phyloP scores from a whole-genome alignment of 2,113 vertebrate genomes.

The Pollachius pollachius region DNA sequence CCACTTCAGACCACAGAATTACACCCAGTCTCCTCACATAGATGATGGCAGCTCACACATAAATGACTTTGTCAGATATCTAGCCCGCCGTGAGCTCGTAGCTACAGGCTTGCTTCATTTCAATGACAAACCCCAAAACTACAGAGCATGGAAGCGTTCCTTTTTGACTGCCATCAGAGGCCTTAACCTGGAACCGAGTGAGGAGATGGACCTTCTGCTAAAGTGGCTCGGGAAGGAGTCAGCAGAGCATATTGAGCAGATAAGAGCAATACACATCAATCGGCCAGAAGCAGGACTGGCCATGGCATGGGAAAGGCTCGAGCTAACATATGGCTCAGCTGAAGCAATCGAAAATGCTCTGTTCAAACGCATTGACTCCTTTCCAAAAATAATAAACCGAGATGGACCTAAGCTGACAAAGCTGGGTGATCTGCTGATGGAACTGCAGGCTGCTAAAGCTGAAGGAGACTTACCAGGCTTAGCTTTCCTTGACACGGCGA shows the following conservation, averaged over 20 bases:
- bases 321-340: constrained; percentile 20
- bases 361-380: constrained; percentile 19
- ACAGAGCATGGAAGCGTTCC: constrained; percentile 5
- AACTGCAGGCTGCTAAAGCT: background rate
- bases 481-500: background rate
- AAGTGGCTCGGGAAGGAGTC: constrained; percentile 21
- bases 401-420: constrained; percentile 13
- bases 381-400: background rate
- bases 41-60: background rate
- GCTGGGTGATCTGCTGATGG: background rate
- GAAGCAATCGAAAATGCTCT: constrained; percentile 25
- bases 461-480: background rate
- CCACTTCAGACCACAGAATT: too few relatives aligned
- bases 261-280: constrained; percentile 38
- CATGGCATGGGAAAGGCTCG: too few relatives aligned
- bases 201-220: constrained; percentile 21
- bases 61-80: background rate
- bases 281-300: constrained; percentile 3
- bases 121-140: background rate
- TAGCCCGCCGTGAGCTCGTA: background rate
- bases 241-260: constrained; percentile 25
- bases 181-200: constrained; percentile 18
- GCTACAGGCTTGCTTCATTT: too few relatives aligned
- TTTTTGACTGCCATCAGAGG: constrained; percentile 9
- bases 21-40: background rate